A percentile compares a stretch with the other conserved stretches of the same genome.
phyloP scores from a whole-genome alignment of 2,113 vertebrate genomes.

The Zingel zingel region DNA sequence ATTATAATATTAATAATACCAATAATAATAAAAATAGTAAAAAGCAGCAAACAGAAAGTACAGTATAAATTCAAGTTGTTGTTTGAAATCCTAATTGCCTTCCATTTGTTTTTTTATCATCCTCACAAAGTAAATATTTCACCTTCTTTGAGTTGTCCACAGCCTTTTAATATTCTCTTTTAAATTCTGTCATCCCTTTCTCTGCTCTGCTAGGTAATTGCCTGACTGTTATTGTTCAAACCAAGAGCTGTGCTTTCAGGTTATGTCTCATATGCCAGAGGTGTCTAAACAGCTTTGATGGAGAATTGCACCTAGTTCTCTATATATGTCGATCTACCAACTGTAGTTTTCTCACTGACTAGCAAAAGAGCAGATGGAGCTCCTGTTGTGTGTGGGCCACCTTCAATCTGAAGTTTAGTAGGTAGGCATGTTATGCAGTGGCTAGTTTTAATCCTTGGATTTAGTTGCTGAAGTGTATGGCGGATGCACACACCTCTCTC shows the following conservation, averaged over 20 bases:
- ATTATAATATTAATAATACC: too few species aligned
- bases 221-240: slow-evolving; percentile 33
- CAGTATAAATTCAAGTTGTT: neutral
- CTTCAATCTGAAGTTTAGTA: neutral
- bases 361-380: neutral
- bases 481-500: neutral
- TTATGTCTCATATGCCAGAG: slow-evolving; percentile 1
- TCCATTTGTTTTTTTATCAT: neutral
- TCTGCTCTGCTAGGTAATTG: slow-evolving; percentile 18
- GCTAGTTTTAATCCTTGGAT: neutral
- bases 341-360: neutral
- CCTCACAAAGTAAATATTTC: slow-evolving; percentile 24
- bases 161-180: slow-evolving; percentile 18
- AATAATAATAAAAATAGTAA: too few species aligned
- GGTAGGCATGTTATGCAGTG: neutral
- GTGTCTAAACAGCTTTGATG: slow-evolving; percentile 13
- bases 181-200: neutral
- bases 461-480: neutral
- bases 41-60: neutral
- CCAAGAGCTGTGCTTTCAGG: slow-evolving; percentile 5
- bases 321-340: neutral
- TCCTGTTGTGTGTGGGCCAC: neutral
- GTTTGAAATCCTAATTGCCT: neutral
- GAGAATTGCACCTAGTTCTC: neutral
- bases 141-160: neutral